Conservation (phyloP, 2,797 vertebrate species). For the Lacerta bilineata region DNA sequence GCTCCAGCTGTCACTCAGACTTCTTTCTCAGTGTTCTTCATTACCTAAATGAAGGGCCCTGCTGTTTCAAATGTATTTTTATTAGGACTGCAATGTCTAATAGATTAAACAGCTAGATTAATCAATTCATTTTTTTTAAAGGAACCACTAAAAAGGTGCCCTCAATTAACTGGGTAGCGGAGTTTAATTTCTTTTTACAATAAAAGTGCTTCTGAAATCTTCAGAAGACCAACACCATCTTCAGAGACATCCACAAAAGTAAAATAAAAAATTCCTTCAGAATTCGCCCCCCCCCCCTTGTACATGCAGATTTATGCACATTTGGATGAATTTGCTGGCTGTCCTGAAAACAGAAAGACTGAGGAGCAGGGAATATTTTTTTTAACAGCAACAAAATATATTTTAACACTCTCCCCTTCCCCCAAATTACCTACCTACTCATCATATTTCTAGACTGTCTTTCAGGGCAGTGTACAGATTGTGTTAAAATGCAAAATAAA, state of each 20-base stretch:
- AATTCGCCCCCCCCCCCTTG: neutral
- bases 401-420: too few species aligned
- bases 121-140: neutral
- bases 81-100: neutral
- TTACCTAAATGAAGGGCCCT: neutral
- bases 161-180: too few species aligned
- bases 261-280: neutral
- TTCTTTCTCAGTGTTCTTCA: neutral
- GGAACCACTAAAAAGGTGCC: too few species aligned
- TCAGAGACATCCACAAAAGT: neutral
- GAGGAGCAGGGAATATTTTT: neutral
- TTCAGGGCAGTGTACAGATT: too few species aligned
- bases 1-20: neutral
- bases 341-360: neutral
- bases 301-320: neutral
- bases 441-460: too few species aligned
- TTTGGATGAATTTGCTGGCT: neutral
- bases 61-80: neutral
- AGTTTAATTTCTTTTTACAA: neutral
- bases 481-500: too few species aligned
- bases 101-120: neutral
- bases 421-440: too few species aligned
- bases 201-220: neutral
- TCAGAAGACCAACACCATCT: neutral
- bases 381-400: too few species aligned